phyloP scores from a whole-genome alignment of 2,113 vertebrate species.

The Pristiophorus japonicus region DNA sequence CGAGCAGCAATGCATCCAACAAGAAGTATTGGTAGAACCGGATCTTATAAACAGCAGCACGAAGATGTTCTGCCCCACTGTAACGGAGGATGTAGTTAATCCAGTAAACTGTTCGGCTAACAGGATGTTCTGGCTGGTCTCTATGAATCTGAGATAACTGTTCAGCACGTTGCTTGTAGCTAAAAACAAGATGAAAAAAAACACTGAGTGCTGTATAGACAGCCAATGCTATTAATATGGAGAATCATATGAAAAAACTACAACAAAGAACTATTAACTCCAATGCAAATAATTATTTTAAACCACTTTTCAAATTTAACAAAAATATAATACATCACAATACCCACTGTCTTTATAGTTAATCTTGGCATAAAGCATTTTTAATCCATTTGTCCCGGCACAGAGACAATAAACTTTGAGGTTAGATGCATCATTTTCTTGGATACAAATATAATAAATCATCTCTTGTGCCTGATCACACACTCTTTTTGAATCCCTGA shows the following conservation, averaged over 20 bases:
- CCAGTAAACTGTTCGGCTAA: constrained; percentile 87
- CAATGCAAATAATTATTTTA: neutral
- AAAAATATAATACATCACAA: neutral
- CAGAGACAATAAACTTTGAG: too few relatives aligned
- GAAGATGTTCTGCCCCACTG: constrained; percentile 81
- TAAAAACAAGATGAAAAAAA: constrained; percentile 45
- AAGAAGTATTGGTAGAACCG: constrained; percentile 89
- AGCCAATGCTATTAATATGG: neutral
- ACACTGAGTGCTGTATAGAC: neutral
- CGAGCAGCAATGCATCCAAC: constrained; percentile 71
- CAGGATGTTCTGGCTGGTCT: constrained; percentile 89
- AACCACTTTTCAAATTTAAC: neutral
- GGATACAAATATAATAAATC: too few relatives aligned
- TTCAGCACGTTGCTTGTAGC: constrained; percentile 74
- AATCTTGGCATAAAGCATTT: neutral
- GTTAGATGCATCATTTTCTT: too few relatives aligned
- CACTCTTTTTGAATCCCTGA: neutral
- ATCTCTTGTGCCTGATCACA: neutral
- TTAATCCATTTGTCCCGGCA: neutral
- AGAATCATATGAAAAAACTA: neutral
- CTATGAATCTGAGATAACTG: constrained; percentile 88
- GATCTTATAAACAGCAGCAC: constrained; percentile 77
- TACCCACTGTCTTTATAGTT: neutral
- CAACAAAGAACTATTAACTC: neutral
- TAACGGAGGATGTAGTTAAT: constrained; percentile 90